Conservation (phyloP, 2,888 invertebrate genomes). For the Erannis defoliaria region DNA sequence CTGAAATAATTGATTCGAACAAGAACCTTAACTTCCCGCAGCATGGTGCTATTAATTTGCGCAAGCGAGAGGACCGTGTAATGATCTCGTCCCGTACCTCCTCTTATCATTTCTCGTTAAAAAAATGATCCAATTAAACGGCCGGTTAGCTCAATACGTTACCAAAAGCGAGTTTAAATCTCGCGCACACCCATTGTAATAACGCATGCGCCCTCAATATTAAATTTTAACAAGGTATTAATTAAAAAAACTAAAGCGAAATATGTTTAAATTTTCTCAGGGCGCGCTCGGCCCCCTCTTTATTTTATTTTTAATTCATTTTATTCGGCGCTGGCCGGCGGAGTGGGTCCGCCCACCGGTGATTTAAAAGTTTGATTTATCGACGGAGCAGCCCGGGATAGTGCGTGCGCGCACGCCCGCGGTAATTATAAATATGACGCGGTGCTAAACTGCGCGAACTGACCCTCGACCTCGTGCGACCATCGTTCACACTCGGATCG, state of each 20-base stretch:
- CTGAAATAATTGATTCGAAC: conserved; percentile 26
- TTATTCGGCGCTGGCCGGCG: conserved; percentile 83
- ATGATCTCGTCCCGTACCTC: conserved; percentile 70
- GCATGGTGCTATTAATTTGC: conserved; percentile 60
- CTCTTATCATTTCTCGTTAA: conserved; percentile 82
- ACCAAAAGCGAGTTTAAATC: conserved; percentile 82
- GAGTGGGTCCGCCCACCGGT: conserved; percentile 82
- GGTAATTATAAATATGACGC: conserved; percentile 86
- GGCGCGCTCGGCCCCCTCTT: conserved; percentile 76
- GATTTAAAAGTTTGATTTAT: conserved; percentile 87
- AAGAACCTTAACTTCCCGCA: conserved; percentile 34
- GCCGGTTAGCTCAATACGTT: conserved; percentile 78
- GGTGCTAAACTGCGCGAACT: conserved; percentile 83
- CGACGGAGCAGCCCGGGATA: conserved; percentile 69
- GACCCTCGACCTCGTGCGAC: conserved; percentile 73
- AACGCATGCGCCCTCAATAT: conserved; percentile 85
- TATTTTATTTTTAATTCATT: conserved; percentile 86
- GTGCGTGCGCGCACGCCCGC: conserved; percentile 64
- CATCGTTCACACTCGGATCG: conserved; percentile 61
- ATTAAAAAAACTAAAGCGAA: conserved; percentile 87
- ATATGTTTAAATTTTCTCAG: conserved; percentile 85
- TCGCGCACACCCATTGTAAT: conserved; percentile 85
- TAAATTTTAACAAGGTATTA: conserved; percentile 87
- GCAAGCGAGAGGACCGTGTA: conserved; percentile 58
- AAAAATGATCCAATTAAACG: conserved; percentile 84